Evolutionary conservation across 2,888 invertebrate genomes (phyloP).

Genomic region (Lithophane socia): DNA sequence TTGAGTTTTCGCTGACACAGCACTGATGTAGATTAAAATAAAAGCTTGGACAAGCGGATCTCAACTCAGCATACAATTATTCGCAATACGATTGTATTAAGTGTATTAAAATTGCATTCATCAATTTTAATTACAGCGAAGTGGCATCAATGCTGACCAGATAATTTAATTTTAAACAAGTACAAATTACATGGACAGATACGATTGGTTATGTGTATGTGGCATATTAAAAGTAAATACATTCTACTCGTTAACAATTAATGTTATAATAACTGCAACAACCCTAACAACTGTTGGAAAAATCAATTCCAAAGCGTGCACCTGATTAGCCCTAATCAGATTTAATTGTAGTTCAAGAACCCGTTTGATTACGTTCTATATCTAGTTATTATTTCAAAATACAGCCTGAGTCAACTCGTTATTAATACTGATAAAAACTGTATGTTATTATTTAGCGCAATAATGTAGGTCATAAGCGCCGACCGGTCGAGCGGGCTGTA

Average conservation of each 20-base stretch:
- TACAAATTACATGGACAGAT: neutral
- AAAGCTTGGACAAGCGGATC: neutral
- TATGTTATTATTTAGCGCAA: slow-evolving; percentile 68
- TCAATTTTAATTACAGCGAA: slow-evolving; percentile 31
- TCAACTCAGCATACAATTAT: slow-evolving; percentile 13
- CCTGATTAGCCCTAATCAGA: neutral
- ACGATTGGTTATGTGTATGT: neutral
- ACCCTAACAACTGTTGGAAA: neutral
- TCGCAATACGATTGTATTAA: slow-evolving; percentile 12
- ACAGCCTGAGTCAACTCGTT: slow-evolving; percentile 49
- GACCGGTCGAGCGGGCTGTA: slow-evolving; percentile 35
- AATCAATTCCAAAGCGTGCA: slow-evolving; percentile 21
- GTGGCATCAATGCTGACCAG: slow-evolving; percentile 18
- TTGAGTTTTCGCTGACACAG: slow-evolving; percentile 1
- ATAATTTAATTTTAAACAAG: slow-evolving; percentile 19
- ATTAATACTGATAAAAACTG: slow-evolving; percentile 63
- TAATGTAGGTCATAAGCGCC: slow-evolving; percentile 70
- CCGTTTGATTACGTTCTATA: neutral
- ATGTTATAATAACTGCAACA: neutral
- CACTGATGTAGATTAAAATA: slow-evolving; percentile 7
- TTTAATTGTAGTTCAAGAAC: slow-evolving; percentile 15
- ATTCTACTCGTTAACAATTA: neutral
- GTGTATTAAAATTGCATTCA: slow-evolving; percentile 30
- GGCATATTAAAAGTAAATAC: neutral
- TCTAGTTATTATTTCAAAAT: slow-evolving; percentile 9